Base-by-base conservation (phyloP, 2,888 invertebrate species). In the Andricus quercusramuli region DNA sequence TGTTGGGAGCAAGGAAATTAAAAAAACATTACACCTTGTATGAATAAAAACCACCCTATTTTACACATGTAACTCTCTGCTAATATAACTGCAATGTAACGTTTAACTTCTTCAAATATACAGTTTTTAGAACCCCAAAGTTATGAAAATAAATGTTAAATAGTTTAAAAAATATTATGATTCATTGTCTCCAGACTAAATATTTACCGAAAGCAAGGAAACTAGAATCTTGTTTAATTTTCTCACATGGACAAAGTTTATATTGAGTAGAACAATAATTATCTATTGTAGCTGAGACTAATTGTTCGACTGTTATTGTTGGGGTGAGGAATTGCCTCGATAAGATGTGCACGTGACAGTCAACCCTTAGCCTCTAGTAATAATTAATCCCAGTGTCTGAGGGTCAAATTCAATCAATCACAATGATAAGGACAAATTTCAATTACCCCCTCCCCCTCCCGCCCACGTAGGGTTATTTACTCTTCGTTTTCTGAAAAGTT, bases 361-460 rank as follows among this genome's bases (percentile, higher is more conserved):
- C 37, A 37, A n/a, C 66, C 66, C 66, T n/a, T 11, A 32, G 13
- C 20, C 29, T 37, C 17, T 9, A n/a, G 32, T 66, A 66, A 66
- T 66, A 66, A 66, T 66, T 66, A 66, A 66, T 66, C 66, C 37
- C 37, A 66, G 66, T 66, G 11, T 32, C 37, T 66, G 32, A 9
- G 66, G 66, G 66, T 66, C 29, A 66, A 66, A 66, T 66, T 66
- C 66, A 66, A 66, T 66, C 66, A 66, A 37, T 66, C 37, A 66
- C 20, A n/a, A 37, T 66, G 37, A 20, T 66, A 66, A 66, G 66
- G 66, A 37, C 64, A 29, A 64, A 66, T 66, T 66, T 37, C 37
- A 66, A 66, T 66, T 37, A 17, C 32, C 66, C 17, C 29, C 17
- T 2, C 29, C 15, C 11, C 15, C 44, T 44, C 4, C 44, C 15